Base-by-base conservation (phyloP, 2,113 vertebrate species). In the Podarcis raffonei region DNA sequence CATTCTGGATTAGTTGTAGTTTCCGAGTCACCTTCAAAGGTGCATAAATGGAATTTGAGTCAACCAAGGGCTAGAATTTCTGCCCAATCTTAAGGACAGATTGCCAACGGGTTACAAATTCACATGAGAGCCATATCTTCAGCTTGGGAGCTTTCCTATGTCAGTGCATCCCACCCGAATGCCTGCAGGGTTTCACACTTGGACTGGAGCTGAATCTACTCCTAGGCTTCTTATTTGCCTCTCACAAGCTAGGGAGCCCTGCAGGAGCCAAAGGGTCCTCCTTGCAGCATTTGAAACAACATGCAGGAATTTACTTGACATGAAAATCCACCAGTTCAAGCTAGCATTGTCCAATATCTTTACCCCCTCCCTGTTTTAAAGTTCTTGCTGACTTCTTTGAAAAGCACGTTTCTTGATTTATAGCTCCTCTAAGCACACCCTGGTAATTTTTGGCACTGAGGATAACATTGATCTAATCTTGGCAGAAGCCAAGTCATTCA, bases 401-500 rank as follows among this genome's bases (percentile, higher is more conserved):
- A 91, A 83, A 13, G 4, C 87, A 59, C 18, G 7, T 1, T 80
- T 9, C 59, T 53, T 93, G 88, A 93, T 91, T 94, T 84, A 94
- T 91, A 81, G 35, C 81, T 90, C 88, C 35, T 83, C 69, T 39
- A 32, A 86, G 15, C 8, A 85, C 53, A 90, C 77, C 66, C 22
- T 72, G 80, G 76, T 90, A 81, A 90, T 91, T 86, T 71, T 83
- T 89, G 59, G 57, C 0, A 4, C 4, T 80, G 75, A 66, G 11
- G 86, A 84, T 91, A 62, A 90, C 62, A 88, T 84, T 92, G 94
- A 92, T 94, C 15, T 88, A 13, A n/a, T 81, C 62, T 92, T 91
- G 59, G 27, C 89, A 1, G 86, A 57, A 62, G 27, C 90, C 87
- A 80, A 78, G 79, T 27, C 57, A 3, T 81, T 94, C 65, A 32